Evolutionary conservation across 2,113 vertebrate genomes (phyloP).

Genomic region (Lampris incognitus): DNA sequence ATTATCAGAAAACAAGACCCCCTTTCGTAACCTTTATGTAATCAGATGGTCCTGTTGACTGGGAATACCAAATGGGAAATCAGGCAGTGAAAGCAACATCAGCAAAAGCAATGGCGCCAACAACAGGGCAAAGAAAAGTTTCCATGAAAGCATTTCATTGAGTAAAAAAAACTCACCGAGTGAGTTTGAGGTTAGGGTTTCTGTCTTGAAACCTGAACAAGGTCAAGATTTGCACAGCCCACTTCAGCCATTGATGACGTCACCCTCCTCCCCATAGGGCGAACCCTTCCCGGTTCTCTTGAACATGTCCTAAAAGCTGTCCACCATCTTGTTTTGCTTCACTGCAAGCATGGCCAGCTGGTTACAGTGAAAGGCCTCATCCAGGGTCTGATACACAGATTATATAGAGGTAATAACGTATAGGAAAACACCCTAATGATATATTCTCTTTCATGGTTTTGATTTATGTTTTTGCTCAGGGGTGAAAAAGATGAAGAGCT

Average conservation of each 20-base stretch:
- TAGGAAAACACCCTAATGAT: slow-evolving; percentile 63
- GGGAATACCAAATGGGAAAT: too few species aligned
- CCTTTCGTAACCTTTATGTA: too few species aligned
- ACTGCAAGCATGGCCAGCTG: slow-evolving; percentile 79
- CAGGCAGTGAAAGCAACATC: too few species aligned
- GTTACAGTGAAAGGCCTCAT: slow-evolving; percentile 71
- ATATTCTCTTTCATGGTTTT: slow-evolving; percentile 18
- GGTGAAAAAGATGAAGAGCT: slow-evolving; percentile 31
- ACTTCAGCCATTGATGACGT: neutral
- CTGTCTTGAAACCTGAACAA: too few species aligned
- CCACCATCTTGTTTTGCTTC: slow-evolving; percentile 65
- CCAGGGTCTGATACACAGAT: slow-evolving; percentile 26
- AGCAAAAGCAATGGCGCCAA: too few species aligned
- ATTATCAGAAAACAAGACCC: too few species aligned
- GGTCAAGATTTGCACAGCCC: too few species aligned
- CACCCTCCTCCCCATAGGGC: neutral
- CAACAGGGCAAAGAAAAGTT: too few species aligned
- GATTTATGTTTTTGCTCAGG: slow-evolving; percentile 39
- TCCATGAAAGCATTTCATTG: too few species aligned
- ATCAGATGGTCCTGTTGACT: too few species aligned
- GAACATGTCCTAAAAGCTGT: slow-evolving; percentile 41
- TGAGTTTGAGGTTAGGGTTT: too few species aligned
- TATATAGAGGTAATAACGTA: slow-evolving; percentile 76
- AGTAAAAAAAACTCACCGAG: too few species aligned
- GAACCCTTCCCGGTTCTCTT: slow-evolving; percentile 27